Base-by-base conservation (phyloP, 2,797 vertebrate species). In the Lepus oiostolus region DNA sequence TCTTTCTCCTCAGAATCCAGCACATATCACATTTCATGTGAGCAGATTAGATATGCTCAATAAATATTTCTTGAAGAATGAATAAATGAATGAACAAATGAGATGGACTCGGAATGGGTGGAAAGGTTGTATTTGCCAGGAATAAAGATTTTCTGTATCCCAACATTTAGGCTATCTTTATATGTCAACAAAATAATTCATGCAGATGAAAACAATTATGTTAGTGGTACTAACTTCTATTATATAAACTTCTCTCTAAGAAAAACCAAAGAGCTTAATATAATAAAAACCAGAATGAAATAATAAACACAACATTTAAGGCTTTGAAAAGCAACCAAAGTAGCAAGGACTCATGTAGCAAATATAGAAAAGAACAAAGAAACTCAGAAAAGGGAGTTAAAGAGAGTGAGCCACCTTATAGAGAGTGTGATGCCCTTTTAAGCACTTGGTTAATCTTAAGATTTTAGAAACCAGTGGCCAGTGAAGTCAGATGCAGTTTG, bases 141-240 rank as follows among this genome's bases (percentile, higher is more conserved):
- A 52, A 6, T 16, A 47, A 92, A 35, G 21, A 3, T 94, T 75
- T 94, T 68, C 42, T 90, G 9, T 71, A 42, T 7, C 26, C 35
- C 67, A 93, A 83, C 24, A 93, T 50, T 14, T 94, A 70, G 94
- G 30, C 54, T 72, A 32, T 83, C 54, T 90, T 92, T 76, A 32
- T 35, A 9, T 70, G 35, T 62, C 80, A 92, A 82, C 22, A 88
- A 85, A 94, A 91, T 86, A 74, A 86, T 75, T 75, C 77, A 35
- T 72, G 93, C 24, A 84, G 28, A 58, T 76, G 70, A 96, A 95
- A 85, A 79, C 28, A 89, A 65, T 83, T 71, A 35, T 30, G 52
- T 30, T 38, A 58, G 54, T 70, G 12, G 28, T 75, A 50, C 32
- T 28, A 95, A 60, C 10, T 79, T 79, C 26, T 52, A 24, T 68